These are phyloP conservation scores for Pantala flavescens DNA, from an alignment of 1,140 invertebrate species.

Conservation along the genomic window DNA sequence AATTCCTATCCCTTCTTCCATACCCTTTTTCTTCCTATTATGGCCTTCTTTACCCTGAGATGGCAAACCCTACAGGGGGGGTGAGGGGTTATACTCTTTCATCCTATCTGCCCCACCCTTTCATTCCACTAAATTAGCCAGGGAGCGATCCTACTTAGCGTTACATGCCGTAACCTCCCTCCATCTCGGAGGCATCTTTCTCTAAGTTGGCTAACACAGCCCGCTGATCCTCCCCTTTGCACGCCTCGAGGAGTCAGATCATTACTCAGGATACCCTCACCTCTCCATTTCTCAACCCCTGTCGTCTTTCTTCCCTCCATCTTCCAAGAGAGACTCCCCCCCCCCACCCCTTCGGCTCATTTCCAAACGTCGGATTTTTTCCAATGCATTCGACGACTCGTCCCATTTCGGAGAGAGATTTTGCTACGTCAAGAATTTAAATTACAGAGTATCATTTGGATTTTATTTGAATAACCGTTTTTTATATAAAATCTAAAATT, in stretches of 20 bases:
- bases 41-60: background rate
- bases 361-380: no score
- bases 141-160: background rate
- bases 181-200: background rate
- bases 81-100: background rate
- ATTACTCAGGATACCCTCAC: background rate
- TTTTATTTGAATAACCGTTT: no score
- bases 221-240: no score
- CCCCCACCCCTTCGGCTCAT: no score
- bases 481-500: no score
- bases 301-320: background rate
- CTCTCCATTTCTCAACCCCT: background rate
- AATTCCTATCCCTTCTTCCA: background rate
- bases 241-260: no score
- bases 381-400: no score
- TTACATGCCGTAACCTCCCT: background rate
- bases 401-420: no score
- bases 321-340: background rate
- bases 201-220: no score
- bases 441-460: no score
- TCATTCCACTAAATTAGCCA: conserved; percentile 8
- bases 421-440: no score
- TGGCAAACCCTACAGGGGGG: background rate
- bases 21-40: background rate
- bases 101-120: background rate